These are phyloP conservation scores for Andrena marginata DNA, from an alignment of 2,888 invertebrate genomes.

Conservation along the genomic window DNA sequence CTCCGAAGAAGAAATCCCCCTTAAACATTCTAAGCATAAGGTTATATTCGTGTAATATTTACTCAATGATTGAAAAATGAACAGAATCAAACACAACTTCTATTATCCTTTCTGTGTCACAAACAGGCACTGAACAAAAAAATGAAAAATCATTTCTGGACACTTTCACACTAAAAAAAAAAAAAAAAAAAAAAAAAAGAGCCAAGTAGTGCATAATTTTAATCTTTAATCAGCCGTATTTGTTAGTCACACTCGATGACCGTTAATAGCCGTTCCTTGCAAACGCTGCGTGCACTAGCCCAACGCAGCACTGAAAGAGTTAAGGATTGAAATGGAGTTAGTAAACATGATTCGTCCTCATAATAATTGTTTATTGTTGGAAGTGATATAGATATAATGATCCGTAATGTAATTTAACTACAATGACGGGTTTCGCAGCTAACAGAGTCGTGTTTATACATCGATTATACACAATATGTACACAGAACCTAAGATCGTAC, in stretches of 20 bases:
- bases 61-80: too few relatives aligned
- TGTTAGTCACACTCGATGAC: too few relatives aligned
- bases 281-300: too few relatives aligned
- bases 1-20: too few relatives aligned
- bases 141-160: neutral
- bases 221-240: too few relatives aligned
- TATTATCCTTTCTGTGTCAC: neutral
- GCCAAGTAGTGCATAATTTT: too few relatives aligned
- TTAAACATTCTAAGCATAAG: too few relatives aligned
- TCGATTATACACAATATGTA: slow-evolving; percentile 85
- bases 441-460: slow-evolving; percentile 84
- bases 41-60: too few relatives aligned
- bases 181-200: too few relatives aligned
- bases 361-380: slow-evolving; percentile 85
- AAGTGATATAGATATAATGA: slow-evolving; percentile 85
- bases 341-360: slow-evolving; percentile 73
- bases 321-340: slow-evolving; percentile 1
- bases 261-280: too few relatives aligned
- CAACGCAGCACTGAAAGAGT: too few relatives aligned
- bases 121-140: neutral
- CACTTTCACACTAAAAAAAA: neutral
- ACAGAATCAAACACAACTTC: too few relatives aligned
- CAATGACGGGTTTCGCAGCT: slow-evolving; percentile 83
- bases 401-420: slow-evolving; percentile 84
- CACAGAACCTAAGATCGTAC: slow-evolving; percentile 81